Conservation (phyloP, 2,797 vertebrate species). For the Antennarius maculatus region DNA sequence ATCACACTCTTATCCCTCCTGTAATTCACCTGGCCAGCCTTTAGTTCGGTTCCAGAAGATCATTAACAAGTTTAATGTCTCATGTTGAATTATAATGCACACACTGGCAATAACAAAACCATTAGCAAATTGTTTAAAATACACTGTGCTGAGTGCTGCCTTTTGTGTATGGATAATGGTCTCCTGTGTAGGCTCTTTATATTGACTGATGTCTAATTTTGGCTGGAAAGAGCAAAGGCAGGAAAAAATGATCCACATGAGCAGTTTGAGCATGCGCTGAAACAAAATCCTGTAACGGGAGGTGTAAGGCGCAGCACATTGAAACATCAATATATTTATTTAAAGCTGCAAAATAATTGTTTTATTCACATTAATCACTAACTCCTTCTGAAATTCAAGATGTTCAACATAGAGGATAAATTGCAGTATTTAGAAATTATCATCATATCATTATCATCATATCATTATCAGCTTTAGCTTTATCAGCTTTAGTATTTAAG, state of each 20-base stretch:
- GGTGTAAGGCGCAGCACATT: slow-evolving; percentile 8
- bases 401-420: not conserved
- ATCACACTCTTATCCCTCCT: not conserved
- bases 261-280: slow-evolving; percentile 20
- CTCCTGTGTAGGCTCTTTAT: slow-evolving; percentile 49
- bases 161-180: slow-evolving; percentile 58
- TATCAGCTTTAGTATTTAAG: slow-evolving; percentile 4
- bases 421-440: not conserved
- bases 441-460: not conserved
- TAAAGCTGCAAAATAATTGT: not conserved
- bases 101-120: slow-evolving; percentile 54
- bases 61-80: slow-evolving; percentile 52
- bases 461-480: no score
- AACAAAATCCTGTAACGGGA: slow-evolving; percentile 15
- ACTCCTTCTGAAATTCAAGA: not conserved
- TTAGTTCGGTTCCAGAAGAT: slow-evolving; percentile 23
- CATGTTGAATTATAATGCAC: slow-evolving; percentile 44
- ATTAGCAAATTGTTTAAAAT: slow-evolving; percentile 60
- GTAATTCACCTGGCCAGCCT: slow-evolving; percentile 37
- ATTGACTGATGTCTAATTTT: slow-evolving; percentile 61
- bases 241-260: slow-evolving; percentile 20
- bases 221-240: slow-evolving; percentile 40
- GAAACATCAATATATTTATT: slow-evolving; percentile 1
- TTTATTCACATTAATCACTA: not conserved
- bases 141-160: slow-evolving; percentile 39